Base-by-base conservation (phyloP, 2,888 invertebrate genomes). In the Parthenolecanium corni region DNA sequence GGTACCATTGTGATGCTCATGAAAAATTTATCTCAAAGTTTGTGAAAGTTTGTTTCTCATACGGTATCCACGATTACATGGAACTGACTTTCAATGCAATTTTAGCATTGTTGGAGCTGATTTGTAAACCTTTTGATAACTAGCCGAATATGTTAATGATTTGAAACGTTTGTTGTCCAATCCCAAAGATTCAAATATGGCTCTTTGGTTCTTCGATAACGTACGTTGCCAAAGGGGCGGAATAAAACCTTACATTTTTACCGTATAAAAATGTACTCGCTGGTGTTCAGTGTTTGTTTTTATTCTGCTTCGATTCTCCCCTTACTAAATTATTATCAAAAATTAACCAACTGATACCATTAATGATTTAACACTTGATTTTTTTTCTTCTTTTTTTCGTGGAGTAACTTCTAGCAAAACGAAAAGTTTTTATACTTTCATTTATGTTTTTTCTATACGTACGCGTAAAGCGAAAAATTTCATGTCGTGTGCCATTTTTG, bases 131-230 rank as follows among this genome's bases (percentile, higher is more conserved):
- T n/a, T n/a, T n/a, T n/a, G 89, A 47, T 76, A 79, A 46, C 73
- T 89, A 31, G 81, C 89, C 21, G 89, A 89, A 2, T 80, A 86
- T 74, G 79, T 82, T 64, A 77, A 79, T 16, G 89, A 89, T 74
- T 77, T 89, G 70, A 81, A 82, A 72, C 78, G 78, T 62, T 76
- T 89, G 71, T 76, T 86, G 66, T 56, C 64, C 16, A 74, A 75
- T 51, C 74, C 76, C 64, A 74, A 76, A 66, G 73, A 73, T 11
- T 75, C 80, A 58, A 81, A 85, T 1, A 74, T 89, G 62, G 76
- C 82, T 11, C 71, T 87, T 64, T 88, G 80, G 71, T 71, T 89
- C 68, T 89, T 88, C 72, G 89, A 89, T 75, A 85, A 88, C 71
- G n/a, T 82, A 44, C n/a, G 5, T 44, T 4, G 6, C 14, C 5